Evolutionary conservation across 2,888 invertebrate genomes (phyloP).

Genomic region (Dolichomitus sp.): DNA sequence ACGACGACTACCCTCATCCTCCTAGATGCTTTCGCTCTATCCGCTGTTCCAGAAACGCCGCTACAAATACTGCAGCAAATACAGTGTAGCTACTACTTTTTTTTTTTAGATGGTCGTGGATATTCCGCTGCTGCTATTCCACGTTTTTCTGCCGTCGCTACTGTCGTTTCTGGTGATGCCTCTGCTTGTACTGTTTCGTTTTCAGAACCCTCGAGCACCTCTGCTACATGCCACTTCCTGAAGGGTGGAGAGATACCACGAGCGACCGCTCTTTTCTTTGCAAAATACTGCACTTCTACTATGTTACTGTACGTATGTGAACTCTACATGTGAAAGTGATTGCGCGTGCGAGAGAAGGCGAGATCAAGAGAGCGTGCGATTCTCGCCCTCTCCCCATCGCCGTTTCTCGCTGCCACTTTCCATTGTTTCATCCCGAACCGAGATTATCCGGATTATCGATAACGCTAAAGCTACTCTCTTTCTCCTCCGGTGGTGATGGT

Average conservation of each 20-base stretch:
- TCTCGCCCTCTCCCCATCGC: constrained; percentile 18
- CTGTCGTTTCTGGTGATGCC: constrained; percentile 18
- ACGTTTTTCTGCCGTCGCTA: constrained; percentile 27
- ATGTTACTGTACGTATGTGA: background rate
- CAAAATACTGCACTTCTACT: constrained; percentile 37
- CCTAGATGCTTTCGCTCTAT: constrained; percentile 54
- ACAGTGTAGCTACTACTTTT: constrained; percentile 35
- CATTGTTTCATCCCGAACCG: constrained; percentile 71
- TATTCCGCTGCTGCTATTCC: constrained; percentile 10
- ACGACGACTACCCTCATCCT: constrained; percentile 50
- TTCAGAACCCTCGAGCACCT: background rate
- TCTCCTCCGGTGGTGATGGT: constrained; percentile 8
- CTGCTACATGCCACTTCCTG: constrained; percentile 8
- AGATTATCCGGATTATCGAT: constrained; percentile 73
- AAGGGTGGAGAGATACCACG: constrained; percentile 60
- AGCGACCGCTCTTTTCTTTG: constrained; percentile 76
- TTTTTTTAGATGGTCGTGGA: constrained; percentile 15
- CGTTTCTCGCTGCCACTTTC: constrained; percentile 64
- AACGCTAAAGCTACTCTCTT: constrained; percentile 61
- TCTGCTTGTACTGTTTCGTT: constrained; percentile 30
- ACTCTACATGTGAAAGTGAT: background rate
- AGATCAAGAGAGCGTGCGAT: constrained; percentile 49
- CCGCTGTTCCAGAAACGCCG: constrained; percentile 52
- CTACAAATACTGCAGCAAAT: constrained; percentile 51
- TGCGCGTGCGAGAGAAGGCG: constrained; percentile 6